phyloP scores from a whole-genome alignment of 2,797 vertebrate genomes.

The Sebastes nivosus region DNA sequence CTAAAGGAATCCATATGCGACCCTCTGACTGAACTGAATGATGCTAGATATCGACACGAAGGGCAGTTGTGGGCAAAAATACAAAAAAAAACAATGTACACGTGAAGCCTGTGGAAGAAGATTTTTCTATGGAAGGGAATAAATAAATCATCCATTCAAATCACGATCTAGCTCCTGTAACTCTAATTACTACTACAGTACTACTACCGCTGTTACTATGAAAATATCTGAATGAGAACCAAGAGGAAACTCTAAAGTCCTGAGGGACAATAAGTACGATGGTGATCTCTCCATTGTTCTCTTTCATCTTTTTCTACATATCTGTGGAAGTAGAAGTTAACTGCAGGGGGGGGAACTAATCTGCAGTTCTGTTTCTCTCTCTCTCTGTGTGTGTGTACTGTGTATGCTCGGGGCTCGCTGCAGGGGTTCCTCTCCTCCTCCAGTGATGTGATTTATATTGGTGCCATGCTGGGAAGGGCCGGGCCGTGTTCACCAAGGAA shows the following conservation, averaged over 20 bases:
- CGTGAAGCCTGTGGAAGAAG: background rate
- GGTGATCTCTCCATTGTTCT: background rate
- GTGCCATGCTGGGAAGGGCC: conserved; percentile 9
- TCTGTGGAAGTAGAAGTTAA: background rate
- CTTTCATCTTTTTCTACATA: too few species aligned
- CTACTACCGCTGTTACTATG: background rate
- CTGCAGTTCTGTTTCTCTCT: background rate
- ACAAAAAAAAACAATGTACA: background rate
- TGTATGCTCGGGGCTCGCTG: background rate
- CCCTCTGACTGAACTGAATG: too few species aligned
- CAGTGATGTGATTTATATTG: background rate
- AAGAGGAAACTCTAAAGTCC: background rate
- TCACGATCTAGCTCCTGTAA: background rate
- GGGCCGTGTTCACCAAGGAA: background rate
- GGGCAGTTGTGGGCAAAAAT: background rate
- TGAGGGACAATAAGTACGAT: background rate
- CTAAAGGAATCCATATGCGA: too few species aligned
- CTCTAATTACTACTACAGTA: background rate
- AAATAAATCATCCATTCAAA: background rate
- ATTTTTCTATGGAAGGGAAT: background rate
- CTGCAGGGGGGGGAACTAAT: background rate
- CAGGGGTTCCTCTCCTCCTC: background rate
- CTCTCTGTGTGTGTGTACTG: background rate
- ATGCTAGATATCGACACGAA: too few species aligned
- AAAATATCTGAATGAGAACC: background rate